Conservation (phyloP, 2,797 vertebrate species). For the Allenopithecus nigroviridis region DNA sequence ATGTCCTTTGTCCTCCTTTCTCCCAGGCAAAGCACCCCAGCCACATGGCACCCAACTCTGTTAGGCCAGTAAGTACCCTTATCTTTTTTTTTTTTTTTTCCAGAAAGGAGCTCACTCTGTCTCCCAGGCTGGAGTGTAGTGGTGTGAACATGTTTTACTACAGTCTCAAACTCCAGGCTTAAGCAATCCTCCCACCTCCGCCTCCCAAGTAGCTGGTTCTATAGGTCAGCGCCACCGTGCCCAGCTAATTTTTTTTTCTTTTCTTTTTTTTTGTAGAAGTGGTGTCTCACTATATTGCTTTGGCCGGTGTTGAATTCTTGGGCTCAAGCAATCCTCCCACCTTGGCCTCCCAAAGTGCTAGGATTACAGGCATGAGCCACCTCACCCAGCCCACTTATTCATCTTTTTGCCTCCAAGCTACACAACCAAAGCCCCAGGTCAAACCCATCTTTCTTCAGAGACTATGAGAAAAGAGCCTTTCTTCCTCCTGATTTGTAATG, state of each 20-base stretch:
- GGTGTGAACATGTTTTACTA: not conserved
- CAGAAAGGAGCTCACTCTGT: not conserved
- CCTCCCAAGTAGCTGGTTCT: not conserved
- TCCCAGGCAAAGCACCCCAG: not conserved
- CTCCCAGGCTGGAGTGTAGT: not conserved
- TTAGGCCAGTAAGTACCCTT: not conserved
- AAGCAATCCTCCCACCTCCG: not conserved
- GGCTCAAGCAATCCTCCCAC: not conserved
- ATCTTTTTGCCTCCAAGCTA: not conserved
- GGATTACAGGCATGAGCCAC: not conserved
- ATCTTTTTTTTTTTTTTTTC: not conserved
- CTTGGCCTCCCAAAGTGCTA: not conserved
- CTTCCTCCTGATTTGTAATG: not conserved
- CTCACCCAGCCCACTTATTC: not conserved
- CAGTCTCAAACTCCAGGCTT: not conserved
- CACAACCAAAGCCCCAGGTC: not conserved
- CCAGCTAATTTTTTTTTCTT: not conserved
- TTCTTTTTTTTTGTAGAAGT: not conserved
- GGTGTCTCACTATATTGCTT: not conserved
- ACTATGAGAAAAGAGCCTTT: not conserved
- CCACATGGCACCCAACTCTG: not conserved
- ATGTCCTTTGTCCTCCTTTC: constrained; percentile 29
- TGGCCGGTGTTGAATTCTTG: not conserved
- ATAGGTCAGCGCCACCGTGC: not conserved
- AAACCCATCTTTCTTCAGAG: not conserved